phyloP scores from a whole-genome alignment of 64 coral and sea anemone genomes.

The Dendrophyllia cribrosa region DNA sequence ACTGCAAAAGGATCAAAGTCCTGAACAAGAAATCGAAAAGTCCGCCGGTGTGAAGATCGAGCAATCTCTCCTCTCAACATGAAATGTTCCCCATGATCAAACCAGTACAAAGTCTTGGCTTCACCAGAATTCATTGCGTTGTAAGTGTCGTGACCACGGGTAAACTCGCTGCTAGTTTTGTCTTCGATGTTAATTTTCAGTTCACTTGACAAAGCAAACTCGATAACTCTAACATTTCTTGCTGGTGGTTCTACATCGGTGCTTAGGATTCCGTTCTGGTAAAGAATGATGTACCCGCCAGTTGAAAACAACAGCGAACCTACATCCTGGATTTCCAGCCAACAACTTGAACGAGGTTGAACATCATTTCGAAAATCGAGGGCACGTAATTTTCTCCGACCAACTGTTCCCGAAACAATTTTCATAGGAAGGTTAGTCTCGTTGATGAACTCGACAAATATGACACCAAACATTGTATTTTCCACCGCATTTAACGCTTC shows the following conservation, averaged over 20 bases:
- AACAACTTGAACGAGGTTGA: not conserved
- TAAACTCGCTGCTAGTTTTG: not conserved
- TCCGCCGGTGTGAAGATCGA: rapidly evolving
- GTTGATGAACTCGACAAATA: conserved; percentile 47
- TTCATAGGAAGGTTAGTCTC: conserved; percentile 30
- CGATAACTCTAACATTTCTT: not conserved
- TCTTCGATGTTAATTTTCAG: conserved; percentile 35
- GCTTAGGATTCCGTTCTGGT: not conserved
- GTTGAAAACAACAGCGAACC: not conserved
- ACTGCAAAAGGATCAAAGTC: conserved; percentile 1
- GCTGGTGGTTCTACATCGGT: too few species aligned
- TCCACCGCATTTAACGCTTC: not conserved
- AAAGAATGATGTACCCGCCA: conserved; percentile 8
- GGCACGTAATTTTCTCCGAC: not conserved
- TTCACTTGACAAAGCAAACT: conserved; percentile 35
- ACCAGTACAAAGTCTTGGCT: not conserved
- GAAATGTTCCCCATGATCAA: not conserved
- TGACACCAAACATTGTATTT: not conserved
- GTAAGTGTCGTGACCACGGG: conserved; percentile 19
- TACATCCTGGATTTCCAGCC: not conserved
- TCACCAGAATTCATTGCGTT: conserved; percentile 1
- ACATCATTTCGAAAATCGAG: not conserved
- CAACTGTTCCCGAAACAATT: conserved; percentile 28
- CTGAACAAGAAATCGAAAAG: conserved; percentile 3
- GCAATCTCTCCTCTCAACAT: conserved; percentile 20